Evolutionary conservation across 2,113 vertebrate species (phyloP).

Genomic region (Mesembrinibis cayennensis): DNA sequence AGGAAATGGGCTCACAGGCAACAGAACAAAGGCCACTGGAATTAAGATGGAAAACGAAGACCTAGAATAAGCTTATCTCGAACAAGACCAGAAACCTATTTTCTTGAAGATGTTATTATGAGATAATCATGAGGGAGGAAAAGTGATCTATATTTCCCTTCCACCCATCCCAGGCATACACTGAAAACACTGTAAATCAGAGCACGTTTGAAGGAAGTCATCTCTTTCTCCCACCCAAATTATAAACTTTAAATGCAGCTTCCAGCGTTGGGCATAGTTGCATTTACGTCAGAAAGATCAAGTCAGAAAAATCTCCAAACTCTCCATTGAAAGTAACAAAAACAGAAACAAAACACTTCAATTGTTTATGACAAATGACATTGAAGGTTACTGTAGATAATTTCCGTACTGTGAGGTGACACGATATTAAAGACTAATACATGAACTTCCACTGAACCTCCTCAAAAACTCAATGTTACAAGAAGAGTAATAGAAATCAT

Average conservation of each 20-base stretch:
- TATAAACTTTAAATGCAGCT: background rate
- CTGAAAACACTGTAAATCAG: background rate
- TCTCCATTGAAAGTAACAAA: background rate
- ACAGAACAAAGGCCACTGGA: background rate
- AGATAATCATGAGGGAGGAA: background rate
- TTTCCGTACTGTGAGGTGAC: background rate
- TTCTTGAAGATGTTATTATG: background rate
- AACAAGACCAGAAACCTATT: background rate
- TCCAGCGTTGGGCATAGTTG: background rate
- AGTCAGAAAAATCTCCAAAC: background rate
- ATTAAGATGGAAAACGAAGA: background rate
- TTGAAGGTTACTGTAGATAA: background rate
- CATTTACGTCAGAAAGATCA: background rate
- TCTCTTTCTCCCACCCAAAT: background rate
- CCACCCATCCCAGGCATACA: background rate
- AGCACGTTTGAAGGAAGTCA: background rate
- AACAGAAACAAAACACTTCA: background rate
- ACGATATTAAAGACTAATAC: background rate
- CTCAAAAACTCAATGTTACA: background rate
- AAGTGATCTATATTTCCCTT: background rate
- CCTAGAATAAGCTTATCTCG: background rate
- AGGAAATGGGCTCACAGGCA: background rate
- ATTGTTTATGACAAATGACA: background rate
- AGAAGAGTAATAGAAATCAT: background rate
- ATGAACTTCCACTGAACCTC: background rate